Evolutionary conservation across 2,888 invertebrate species (phyloP), one percentile per base, ranked within the genome.

Genomic region (Phymatocera aterrima): DNA sequence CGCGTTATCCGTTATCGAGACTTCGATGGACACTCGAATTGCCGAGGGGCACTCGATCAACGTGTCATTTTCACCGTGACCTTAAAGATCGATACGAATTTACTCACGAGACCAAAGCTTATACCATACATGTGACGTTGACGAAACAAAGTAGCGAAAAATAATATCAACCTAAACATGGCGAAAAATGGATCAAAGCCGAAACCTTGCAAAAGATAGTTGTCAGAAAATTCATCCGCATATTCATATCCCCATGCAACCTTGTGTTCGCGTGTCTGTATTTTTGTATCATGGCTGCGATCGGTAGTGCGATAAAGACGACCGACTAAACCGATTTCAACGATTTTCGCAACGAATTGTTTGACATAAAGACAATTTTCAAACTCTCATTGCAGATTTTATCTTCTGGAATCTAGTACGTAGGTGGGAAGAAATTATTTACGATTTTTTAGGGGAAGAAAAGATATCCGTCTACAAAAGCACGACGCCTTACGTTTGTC

Each of bases 1-100:
- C 28, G 40, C 68, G 24, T 68, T 68, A 68, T 68, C 68, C 68
- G 24, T 68, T 68, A 68, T 68, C 68, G 68, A 40, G 18, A 68
- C 10, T 68, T 68, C 15, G 24, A 68, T 68, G 68, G 46, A 68
- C 68, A 46, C 68, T 68, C 21, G 68, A 68, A 68, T 28, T 43
- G 24, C 46, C 68, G 24, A 43, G 21, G 46, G 68, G 46, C 21
- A 46, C 46, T 68, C 5, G 18, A 46, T 46, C 24, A 46, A 34
- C 43, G 24, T 24, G 46, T 34, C 4, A 61, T 31, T 61, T 6
- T 61, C 15, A 15, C n/a, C 4, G 5, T 24, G 12, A 37, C 18
- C 18, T 64, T 37, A 21, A 37, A 64, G 61, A 64, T 37, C 61
- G 61, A 64, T 64, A 37, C 61, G 61, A 64, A 64, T 64, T 31